A percentile compares a stretch with the other conserved stretches of the same genome.
These are phyloP conservation scores for Reticulitermes speratus DNA, from an alignment of 1,140 invertebrate species.

Conservation along the genomic window DNA sequence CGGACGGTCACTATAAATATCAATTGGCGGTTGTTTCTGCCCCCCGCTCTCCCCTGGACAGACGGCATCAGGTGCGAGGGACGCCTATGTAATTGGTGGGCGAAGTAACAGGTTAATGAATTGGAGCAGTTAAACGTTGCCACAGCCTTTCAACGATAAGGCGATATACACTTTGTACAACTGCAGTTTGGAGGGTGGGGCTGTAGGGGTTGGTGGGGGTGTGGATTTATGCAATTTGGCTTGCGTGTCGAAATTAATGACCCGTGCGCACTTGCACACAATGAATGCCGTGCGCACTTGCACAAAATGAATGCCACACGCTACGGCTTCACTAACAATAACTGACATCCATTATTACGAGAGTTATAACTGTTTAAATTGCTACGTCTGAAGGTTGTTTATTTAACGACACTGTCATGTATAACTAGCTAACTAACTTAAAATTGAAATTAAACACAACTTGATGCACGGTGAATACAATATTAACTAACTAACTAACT, in stretches of 20 bases:
- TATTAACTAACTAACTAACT: too few relatives aligned
- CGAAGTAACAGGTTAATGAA: background rate
- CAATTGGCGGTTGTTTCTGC: background rate
- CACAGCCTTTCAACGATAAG: background rate
- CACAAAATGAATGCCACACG: background rate
- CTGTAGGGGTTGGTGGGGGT: background rate
- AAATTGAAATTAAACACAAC: too few relatives aligned
- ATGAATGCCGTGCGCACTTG: background rate
- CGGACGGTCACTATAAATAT: background rate
- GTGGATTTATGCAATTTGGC: background rate
- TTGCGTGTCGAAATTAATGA: constrained; percentile 7
- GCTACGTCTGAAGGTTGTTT: too few relatives aligned
- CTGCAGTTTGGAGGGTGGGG: background rate
- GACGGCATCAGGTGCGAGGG: background rate
- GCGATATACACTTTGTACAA: background rate
- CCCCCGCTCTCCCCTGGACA: background rate
- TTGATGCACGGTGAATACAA: too few relatives aligned
- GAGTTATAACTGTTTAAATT: too few relatives aligned
- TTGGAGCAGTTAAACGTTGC: background rate
- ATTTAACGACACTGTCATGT: too few relatives aligned
- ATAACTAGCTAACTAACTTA: too few relatives aligned
- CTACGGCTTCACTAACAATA: too few relatives aligned
- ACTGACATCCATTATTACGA: too few relatives aligned
- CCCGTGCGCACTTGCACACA: background rate
- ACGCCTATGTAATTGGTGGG: background rate